Evolutionary conservation across 2,113 vertebrate genomes (phyloP).

Genomic region (Macrotus californicus): DNA sequence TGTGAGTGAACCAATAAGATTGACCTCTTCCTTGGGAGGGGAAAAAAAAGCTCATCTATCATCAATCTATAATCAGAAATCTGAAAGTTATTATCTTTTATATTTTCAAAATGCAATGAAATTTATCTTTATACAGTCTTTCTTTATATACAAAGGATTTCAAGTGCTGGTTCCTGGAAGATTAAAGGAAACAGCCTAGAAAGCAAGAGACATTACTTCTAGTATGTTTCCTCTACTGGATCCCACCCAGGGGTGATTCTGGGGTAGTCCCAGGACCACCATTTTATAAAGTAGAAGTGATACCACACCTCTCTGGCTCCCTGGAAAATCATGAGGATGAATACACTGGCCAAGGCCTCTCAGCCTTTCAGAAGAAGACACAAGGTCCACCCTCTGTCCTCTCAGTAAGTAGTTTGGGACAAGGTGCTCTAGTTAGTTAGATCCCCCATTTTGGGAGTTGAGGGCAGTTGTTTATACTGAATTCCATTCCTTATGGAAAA

Average conservation of each 20-base stretch:
- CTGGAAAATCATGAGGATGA: not conserved
- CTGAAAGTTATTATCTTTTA: not conserved
- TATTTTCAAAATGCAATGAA: constrained; percentile 11
- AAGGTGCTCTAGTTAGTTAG: not conserved
- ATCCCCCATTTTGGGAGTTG: not conserved
- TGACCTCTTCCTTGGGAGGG: not conserved
- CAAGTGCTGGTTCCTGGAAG: not conserved
- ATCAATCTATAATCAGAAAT: not conserved
- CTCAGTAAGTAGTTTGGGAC: not conserved
- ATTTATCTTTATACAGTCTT: not conserved
- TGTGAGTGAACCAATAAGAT: not conserved
- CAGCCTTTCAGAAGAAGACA: not conserved
- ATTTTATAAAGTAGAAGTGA: not conserved
- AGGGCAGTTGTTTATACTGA: not conserved
- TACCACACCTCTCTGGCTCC: not conserved
- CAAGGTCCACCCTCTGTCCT: not conserved
- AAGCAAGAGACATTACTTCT: not conserved
- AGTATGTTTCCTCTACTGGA: not conserved
- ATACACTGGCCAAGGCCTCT: not conserved
- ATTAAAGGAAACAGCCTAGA: not conserved
- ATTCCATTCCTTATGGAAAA: not conserved
- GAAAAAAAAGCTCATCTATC: not conserved
- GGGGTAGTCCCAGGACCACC: not conserved
- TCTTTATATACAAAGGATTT: not conserved
- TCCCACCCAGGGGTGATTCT: not conserved